Conservation (phyloP, 2,113 vertebrate species). For the Charadrius vociferus region DNA sequence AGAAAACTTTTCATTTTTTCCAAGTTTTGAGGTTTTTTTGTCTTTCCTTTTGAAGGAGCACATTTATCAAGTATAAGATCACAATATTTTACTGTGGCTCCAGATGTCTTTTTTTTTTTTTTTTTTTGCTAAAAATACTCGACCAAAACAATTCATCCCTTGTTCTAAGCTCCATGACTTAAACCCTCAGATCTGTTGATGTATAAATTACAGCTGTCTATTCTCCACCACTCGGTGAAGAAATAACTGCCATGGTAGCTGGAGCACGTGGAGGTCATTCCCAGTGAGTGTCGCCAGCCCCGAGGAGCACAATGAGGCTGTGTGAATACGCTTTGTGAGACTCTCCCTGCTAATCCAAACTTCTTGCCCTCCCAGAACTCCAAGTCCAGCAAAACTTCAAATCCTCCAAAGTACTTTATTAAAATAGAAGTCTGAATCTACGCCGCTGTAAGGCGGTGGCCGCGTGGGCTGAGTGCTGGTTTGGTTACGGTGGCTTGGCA, state of each 20-base stretch:
- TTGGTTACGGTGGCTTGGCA: neutral
- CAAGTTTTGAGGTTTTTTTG: neutral
- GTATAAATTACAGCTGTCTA: neutral
- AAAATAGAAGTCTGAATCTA: neutral
- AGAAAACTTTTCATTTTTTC: neutral
- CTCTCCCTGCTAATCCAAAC: neutral
- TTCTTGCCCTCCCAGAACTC: neutral
- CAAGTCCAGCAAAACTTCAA: neutral
- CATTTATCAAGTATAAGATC: neutral
- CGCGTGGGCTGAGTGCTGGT: neutral
- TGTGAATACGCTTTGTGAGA: neutral
- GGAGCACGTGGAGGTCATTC: neutral
- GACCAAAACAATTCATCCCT: neutral
- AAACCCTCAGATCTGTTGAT: neutral
- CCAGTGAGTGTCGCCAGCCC: neutral
- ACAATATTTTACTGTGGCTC: neutral
- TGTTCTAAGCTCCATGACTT: neutral
- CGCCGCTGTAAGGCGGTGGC: accelerated
- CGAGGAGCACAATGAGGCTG: neutral
- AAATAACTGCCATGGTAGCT: neutral
- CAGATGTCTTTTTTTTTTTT: neutral
- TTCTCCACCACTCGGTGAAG: neutral
- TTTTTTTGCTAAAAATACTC: neutral
- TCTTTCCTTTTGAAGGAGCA: neutral
- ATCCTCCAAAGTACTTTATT: neutral